Evolutionary conservation across 2,113 vertebrate species (phyloP).

Genomic region (Crotalus viridis): DNA sequence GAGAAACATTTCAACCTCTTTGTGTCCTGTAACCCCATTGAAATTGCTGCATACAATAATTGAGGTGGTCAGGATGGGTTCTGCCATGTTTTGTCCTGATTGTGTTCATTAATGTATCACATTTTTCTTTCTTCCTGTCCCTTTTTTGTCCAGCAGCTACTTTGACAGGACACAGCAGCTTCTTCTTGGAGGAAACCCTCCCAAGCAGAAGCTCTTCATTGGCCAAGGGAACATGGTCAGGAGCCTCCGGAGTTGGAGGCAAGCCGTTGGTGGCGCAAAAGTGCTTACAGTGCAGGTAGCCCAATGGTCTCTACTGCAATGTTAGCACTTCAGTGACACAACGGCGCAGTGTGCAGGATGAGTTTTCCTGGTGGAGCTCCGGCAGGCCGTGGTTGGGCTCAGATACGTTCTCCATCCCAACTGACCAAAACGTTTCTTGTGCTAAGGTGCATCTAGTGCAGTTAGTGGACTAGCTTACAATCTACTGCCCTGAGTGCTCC

Average conservation of each 20-base stretch:
- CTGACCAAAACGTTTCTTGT: constrained; percentile 66
- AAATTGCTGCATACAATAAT: background rate
- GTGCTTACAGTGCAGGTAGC: constrained; percentile 89
- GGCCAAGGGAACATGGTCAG: background rate
- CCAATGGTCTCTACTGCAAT: constrained; percentile 75
- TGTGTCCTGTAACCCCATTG: background rate
- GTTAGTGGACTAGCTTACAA: constrained; percentile 90
- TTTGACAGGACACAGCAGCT: background rate
- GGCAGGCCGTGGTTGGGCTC: background rate
- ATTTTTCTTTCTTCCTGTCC: background rate
- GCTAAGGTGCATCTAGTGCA: constrained; percentile 99
- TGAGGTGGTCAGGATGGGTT: background rate
- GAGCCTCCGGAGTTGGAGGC: constrained; percentile 16
- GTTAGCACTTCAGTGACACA: constrained; percentile 80
- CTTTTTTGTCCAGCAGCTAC: background rate
- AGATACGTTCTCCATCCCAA: background rate
- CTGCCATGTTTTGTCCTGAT: background rate
- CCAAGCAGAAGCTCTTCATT: rapidly evolving
- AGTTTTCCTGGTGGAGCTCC: background rate
- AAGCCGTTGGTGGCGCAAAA: constrained; percentile 79
- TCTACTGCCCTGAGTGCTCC: constrained; percentile 99
- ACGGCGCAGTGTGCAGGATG: constrained; percentile 56
- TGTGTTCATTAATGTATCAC: background rate
- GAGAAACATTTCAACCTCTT: background rate
- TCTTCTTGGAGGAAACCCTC: background rate